Base-by-base conservation (phyloP, 2,888 invertebrate genomes). In the Macrosiphum euphorbiae region DNA sequence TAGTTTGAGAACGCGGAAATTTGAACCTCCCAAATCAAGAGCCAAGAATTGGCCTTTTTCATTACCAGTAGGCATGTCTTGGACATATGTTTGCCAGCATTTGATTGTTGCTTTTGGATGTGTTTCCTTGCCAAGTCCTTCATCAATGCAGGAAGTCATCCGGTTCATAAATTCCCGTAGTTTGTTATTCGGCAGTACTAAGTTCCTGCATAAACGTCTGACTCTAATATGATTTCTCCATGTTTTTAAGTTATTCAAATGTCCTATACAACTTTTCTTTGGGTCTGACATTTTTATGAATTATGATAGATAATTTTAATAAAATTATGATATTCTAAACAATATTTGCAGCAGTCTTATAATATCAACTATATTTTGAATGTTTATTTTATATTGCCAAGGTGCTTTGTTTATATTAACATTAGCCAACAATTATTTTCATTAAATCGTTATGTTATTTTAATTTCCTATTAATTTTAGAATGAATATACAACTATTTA, bases 1-100 rank as follows among this genome's bases (percentile, higher is more conserved):
- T 95, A 98, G 96, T 85, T 97, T 96, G 50, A 98, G 96, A 28
- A 98, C 97, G 24, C 98, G 96, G 96, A 98, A 98, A 96, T 98
- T 98, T 50, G 98, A 98, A 44, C 98, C 98, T 7, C 98, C 98
- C 94, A 98, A 96, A 96, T 98, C 98, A 95, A 98, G 96, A 5
- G 98, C 98, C 95, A 98, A 96, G 95, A 97, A 98, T 90, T 97
- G 96, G 0, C 98, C 98, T 95, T 97, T 97, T 96, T 97, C 97
- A 96, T 98, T 97, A 95, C 99, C 99, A 96, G 98, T 98, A 47
- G 99, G 99, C 95, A 99, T 97, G 96, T 98, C 98, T 96, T 99
- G 98, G 91, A 99, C 99, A 96, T 98, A 99, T 24, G 99, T 99
- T 91, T 98, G 98, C 96, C 98, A 99, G 96, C 99, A 99, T 96